Percentiles rank a stretch among this genome's conserved stretches.
Evolutionary conservation across 2,888 invertebrate genomes (phyloP).

Genomic region (Pandemis heparana): DNA sequence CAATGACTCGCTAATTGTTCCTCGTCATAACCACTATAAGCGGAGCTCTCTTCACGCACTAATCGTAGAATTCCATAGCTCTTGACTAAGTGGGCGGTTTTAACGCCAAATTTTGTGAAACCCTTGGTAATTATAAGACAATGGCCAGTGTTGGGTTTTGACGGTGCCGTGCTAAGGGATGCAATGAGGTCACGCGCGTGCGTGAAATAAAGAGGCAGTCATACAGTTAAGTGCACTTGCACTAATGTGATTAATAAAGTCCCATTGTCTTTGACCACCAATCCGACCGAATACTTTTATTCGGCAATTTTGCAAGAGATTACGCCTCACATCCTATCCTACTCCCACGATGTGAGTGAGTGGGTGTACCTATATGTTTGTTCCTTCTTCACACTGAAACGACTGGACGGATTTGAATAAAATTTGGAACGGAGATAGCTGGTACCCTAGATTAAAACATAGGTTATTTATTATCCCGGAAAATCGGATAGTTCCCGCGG

Average conservation of each 20-base stretch:
- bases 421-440: too few species aligned
- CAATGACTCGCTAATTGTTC: conserved; percentile 40
- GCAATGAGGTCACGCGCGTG: conserved; percentile 45
- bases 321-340: too few species aligned
- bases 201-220: conserved; percentile 29
- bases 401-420: too few species aligned
- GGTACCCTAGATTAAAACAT: too few species aligned
- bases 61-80: background rate
- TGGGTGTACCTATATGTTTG: too few species aligned
- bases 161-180: conserved; percentile 40
- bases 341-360: too few species aligned
- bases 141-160: conserved; percentile 44
- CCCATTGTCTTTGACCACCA: background rate
- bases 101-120: conserved; percentile 46
- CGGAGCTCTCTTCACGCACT: background rate
- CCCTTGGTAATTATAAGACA: conserved; percentile 45
- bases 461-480: too few species aligned
- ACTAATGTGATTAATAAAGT: background rate
- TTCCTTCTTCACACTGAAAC: too few species aligned
- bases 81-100: conserved; percentile 12
- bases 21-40: conserved; percentile 10
- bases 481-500: too few species aligned
- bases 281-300: background rate
- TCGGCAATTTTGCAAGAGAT: too few species aligned
- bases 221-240: conserved; percentile 7